A percentile compares a stretch with the other conserved stretches of the same genome.
Evolutionary conservation across 2,797 vertebrate genomes (phyloP).

Genomic region (Valencia hispanica): DNA sequence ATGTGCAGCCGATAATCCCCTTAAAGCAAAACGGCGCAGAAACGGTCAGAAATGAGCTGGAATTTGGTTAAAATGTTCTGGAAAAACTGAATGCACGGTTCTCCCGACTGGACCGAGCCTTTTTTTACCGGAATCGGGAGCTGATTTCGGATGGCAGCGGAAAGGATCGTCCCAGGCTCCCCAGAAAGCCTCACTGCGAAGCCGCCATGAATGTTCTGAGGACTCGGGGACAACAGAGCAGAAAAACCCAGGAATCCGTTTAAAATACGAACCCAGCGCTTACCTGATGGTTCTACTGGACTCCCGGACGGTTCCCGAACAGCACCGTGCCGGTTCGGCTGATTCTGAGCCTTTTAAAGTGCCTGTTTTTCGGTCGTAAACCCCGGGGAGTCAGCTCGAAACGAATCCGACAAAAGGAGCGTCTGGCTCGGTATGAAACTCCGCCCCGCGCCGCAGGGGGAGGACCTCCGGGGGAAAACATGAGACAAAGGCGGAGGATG

Average conservation of each 20-base stretch:
- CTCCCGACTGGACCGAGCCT: not conserved
- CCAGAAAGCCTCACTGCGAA: conserved; percentile 76
- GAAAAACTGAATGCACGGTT: not conserved
- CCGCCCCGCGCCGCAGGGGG: conserved; percentile 89
- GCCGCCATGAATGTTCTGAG: conserved; percentile 84
- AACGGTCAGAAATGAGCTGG: not conserved
- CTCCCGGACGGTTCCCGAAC: conserved; percentile 30
- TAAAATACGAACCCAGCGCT: conserved; percentile 57
- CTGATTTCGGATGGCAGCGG: conserved; percentile 26
- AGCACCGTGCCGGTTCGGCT: conserved; percentile 30
- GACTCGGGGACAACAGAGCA: conserved; percentile 73
- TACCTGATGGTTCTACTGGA: conserved; percentile 64
- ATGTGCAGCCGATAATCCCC: conserved; percentile 37
- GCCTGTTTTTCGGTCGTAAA: conserved; percentile 76
- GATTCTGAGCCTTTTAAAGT: conserved; percentile 56
- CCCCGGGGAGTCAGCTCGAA: conserved; percentile 85
- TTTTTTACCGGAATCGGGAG: not conserved
- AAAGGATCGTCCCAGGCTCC: conserved; percentile 62
- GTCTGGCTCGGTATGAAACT: conserved; percentile 88
- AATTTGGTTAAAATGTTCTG: not conserved
- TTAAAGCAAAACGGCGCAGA: conserved; percentile 32
- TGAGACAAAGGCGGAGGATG: conserved; percentile 78
- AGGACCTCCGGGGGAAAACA: conserved; percentile 84
- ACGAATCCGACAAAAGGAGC: conserved; percentile 87
- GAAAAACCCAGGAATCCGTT: conserved; percentile 65